Base-by-base conservation (phyloP, 2,797 vertebrate genomes). In the Sebastes oblongus region DNA sequence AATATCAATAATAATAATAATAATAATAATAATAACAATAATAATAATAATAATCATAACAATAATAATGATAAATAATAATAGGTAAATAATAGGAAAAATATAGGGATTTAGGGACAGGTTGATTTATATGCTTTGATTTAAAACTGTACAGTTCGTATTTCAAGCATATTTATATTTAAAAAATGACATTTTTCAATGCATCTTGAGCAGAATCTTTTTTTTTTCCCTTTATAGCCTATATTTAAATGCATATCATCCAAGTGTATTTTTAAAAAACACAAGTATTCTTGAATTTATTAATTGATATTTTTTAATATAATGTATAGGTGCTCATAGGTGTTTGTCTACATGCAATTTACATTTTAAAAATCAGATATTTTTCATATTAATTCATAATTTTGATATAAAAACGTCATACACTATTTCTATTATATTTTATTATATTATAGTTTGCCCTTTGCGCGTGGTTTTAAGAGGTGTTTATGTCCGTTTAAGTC, bases 291-390 rank as follows among this genome's bases (percentile, higher is more conserved):
- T 46, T 42, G 1, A 50, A 76, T 24, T 4, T 9, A 42, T 22
- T 56, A 2, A 8, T 16, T 36, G 1, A 24, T 18, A 1, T 1
- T 14, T 34, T 12, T 8, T 72, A 75, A 25, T 32, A 29, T 5
- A 34, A 32, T 8, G 0, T 34, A 34, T 13, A 55, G 1, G 14
- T 6, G 0, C 13, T 42, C 0, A 4, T 7, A 4, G 6, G 2
- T 13, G 4, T 42, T 10, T 2, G 4, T 27, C 8, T 4, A 22
- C 10, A 16, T 8, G 2, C 2, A 0, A 4, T 69, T 56, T 25
- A 55, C 16, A 24, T 54, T 3, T 6, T 5, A 16, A 56, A n/a
- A 0, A 16, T 3, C 24, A 13, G 2, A 52, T 54, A 20, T 61
- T 22, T 62, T 32, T 54, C 8, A 70, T 3, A 8, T 3, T 20